Evolutionary conservation across 2,888 invertebrate genomes (phyloP), one percentile per base, ranked within the genome.

Genomic region (Melinaea menophilus): DNA sequence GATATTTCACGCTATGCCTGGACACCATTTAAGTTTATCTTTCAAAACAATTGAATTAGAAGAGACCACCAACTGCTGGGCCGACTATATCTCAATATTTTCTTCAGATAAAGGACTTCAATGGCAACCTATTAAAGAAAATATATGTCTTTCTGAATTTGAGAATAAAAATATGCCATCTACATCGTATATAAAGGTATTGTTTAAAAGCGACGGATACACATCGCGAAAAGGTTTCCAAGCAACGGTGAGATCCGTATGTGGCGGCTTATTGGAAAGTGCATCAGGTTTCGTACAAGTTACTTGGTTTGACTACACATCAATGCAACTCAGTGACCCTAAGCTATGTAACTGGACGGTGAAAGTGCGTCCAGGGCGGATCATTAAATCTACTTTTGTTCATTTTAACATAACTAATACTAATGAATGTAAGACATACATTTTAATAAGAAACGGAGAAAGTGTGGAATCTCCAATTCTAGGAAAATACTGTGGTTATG

Each of bases 371-470:
- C 86, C 94, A 2, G 97, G 97, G 1, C 92, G 93, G 75, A 93
- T 92, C 2, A 95, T 98, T 58, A 84, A 91, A 71, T 82, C 97
- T 9, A 79, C 81, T 4, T 94, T 98, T 74, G 80, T 84, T 31
- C 73, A 90, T 54, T 92, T 95, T 72, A 88, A 94, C 73, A 90
- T 97, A 55, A 87, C 88, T 2, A 92, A 82, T 47, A 74, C 79
- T 35, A 77, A 77, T 13, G 71, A 77, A n/a, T 90, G 89, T 70
- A 45, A 54, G 12, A 78, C 80, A 58, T 81, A 78, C 67, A 87
- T 92, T 33, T 77, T 94, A 92, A 73, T 96, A 58, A 92, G 93
- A 73, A 97, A 98, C 83, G 98, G 98, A 0, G 92, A 92, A 56
- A 93, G 92, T 62, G 72, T 83, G 0, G 92, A 93, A 64, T 95